phyloP scores from a whole-genome alignment of 2,888 invertebrate genomes.

The Anagyrus pseudococci region DNA sequence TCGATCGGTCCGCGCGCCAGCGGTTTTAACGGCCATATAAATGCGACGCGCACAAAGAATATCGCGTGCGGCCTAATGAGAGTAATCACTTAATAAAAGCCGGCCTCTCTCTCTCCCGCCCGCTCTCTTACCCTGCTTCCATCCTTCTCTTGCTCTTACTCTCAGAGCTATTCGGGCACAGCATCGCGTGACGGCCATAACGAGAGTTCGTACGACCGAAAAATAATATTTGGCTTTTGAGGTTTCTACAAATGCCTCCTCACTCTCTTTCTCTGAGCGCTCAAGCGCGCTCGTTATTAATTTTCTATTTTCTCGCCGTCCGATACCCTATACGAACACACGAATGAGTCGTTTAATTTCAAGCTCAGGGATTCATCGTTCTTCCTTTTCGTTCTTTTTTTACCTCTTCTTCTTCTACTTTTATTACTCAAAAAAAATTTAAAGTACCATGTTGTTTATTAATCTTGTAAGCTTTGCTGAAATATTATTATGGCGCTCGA shows the following conservation, averaged over 20 bases:
- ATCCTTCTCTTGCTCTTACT: too few relatives aligned
- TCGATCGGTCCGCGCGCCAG: conserved; percentile 10
- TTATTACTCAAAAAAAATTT: too few relatives aligned
- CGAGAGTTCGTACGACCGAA: conserved; percentile 44
- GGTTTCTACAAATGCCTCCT: conserved; percentile 39
- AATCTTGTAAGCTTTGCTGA: too few relatives aligned
- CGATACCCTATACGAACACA: not conserved
- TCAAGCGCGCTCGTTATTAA: conserved; percentile 9
- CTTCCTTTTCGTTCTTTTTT: too few relatives aligned
- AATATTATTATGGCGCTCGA: too few relatives aligned
- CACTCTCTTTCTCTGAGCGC: conserved; percentile 13
- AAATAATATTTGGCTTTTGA: conserved; percentile 58
- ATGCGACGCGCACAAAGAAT: conserved; percentile 47
- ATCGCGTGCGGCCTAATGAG: conserved; percentile 61
- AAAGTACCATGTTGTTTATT: too few relatives aligned
- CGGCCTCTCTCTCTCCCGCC: conserved; percentile 29
- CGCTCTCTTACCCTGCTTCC: not conserved
- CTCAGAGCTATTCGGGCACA: too few relatives aligned
- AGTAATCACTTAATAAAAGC: conserved; percentile 61
- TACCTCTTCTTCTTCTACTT: too few relatives aligned
- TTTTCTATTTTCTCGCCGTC: conserved; percentile 9
- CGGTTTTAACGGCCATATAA: not conserved
- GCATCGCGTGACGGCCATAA: conserved; percentile 51
- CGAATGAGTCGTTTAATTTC: conserved; percentile 1
- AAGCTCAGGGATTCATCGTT: too few relatives aligned